Percentiles rank a stretch among this genome's conserved stretches.
Conservation (phyloP, 1,140 invertebrate genomes). For the Maniola jurtina region DNA sequence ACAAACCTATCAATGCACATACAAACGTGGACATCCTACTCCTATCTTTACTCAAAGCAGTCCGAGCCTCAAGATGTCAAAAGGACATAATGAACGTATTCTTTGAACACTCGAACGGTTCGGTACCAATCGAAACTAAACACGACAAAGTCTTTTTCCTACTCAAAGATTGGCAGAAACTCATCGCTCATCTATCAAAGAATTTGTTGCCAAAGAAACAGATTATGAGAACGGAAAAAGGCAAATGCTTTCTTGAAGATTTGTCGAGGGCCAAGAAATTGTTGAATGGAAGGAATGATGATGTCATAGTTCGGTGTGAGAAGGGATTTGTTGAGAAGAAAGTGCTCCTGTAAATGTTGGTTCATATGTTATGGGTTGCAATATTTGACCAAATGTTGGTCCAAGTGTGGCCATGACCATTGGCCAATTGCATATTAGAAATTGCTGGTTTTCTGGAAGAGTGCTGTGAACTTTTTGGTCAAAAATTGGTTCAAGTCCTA, state of each 20-base stretch:
- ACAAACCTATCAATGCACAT: constrained; percentile 59
- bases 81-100: constrained; percentile 61
- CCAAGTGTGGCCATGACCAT: too few species aligned
- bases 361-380: background rate
- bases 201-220: constrained; percentile 62
- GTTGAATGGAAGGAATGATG: constrained; percentile 46
- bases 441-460: too few species aligned
- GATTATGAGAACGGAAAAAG: constrained; percentile 59
- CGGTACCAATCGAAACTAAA: constrained; percentile 53
- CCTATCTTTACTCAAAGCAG: constrained; percentile 45
- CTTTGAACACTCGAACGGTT: constrained; percentile 63
- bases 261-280: constrained; percentile 60
- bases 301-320: constrained; percentile 50
- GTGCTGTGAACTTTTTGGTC: too few species aligned
- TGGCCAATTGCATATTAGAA: too few species aligned
- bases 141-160: constrained; percentile 55
- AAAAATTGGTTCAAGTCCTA: too few species aligned
- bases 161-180: constrained; percentile 64
- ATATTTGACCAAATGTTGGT: background rate
- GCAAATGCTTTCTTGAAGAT: constrained; percentile 61
- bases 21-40: constrained; percentile 52
- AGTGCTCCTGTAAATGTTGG: constrained; percentile 48
- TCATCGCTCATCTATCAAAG: constrained; percentile 61
- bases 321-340: constrained; percentile 56
- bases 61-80: constrained; percentile 28